Percentiles rank a stretch among this genome's conserved stretches.
phyloP scores from a whole-genome alignment of 2,888 invertebrate genomes.

The Melipona beecheii region DNA sequence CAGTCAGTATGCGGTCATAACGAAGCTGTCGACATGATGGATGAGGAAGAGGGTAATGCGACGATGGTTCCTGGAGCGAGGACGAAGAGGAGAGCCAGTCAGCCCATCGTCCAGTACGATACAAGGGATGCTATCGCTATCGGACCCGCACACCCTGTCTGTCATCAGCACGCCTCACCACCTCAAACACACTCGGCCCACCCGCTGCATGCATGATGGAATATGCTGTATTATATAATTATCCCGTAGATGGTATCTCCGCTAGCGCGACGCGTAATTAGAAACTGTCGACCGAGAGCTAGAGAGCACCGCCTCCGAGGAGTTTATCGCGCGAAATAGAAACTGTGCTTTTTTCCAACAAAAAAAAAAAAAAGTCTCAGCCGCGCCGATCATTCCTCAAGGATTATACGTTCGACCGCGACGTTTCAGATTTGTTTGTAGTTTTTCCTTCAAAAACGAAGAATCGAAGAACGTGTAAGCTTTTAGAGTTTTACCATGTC shows the following conservation, averaged over 20 bases:
- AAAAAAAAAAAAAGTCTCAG: slow-evolving; percentile 28
- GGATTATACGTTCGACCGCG: not conserved
- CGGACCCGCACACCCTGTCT: slow-evolving; percentile 81
- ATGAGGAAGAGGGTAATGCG: slow-evolving; percentile 77
- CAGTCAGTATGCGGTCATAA: slow-evolving; percentile 80
- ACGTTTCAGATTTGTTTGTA: not conserved
- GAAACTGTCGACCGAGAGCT: slow-evolving; percentile 71
- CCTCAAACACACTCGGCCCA: slow-evolving; percentile 81
- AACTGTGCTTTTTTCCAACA: slow-evolving; percentile 2
- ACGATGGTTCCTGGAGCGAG: slow-evolving; percentile 73
- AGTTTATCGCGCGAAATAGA: slow-evolving; percentile 57
- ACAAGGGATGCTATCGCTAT: slow-evolving; percentile 79
- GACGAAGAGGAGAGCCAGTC: slow-evolving; percentile 69
- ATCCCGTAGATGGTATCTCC: slow-evolving; percentile 75
- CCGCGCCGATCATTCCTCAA: not conserved
- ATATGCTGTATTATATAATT: slow-evolving; percentile 79
- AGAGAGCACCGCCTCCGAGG: slow-evolving; percentile 49
- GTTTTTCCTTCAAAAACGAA: not conserved
- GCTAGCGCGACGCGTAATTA: slow-evolving; percentile 73
- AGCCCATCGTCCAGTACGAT: slow-evolving; percentile 75
- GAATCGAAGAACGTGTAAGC: not conserved
- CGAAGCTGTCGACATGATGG: slow-evolving; percentile 82
- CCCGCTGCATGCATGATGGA: slow-evolving; percentile 76
- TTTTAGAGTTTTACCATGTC: not conserved
- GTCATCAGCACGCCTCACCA: slow-evolving; percentile 81